These are phyloP conservation scores for Drosophila austrosaltans DNA, from an alignment of 2,888 invertebrate species.

Conservation along the genomic window DNA sequence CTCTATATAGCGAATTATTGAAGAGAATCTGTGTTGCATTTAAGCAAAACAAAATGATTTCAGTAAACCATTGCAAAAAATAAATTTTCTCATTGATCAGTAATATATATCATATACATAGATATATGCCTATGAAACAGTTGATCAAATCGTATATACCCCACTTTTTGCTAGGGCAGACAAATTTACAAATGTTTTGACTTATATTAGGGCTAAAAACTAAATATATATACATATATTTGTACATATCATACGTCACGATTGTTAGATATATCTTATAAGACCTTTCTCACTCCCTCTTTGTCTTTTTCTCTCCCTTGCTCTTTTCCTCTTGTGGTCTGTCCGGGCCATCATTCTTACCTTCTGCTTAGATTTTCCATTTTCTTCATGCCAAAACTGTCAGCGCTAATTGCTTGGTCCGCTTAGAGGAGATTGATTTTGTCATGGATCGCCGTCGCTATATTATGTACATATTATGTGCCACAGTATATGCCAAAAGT, in stretches of 20 bases:
- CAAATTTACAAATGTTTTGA: slow-evolving; percentile 5
- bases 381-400: slow-evolving; percentile 43
- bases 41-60: too few relatives aligned
- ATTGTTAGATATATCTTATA: not conserved
- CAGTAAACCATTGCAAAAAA: too few relatives aligned
- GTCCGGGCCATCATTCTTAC: slow-evolving; percentile 8
- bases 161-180: not conserved
- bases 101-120: too few relatives aligned
- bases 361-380: slow-evolving; percentile 8
- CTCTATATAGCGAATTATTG: too few relatives aligned
- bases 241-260: not conserved
- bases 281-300: not conserved
- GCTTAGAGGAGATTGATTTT: slow-evolving; percentile 56
- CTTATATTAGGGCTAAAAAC: not conserved
- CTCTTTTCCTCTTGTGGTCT: not conserved
- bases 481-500: not conserved
- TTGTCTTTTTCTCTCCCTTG: not conserved
- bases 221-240: not conserved
- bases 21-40: too few relatives aligned
- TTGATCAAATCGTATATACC: not conserved
- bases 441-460: slow-evolving; percentile 38
- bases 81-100: too few relatives aligned
- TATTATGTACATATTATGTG: not conserved
- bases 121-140: too few relatives aligned
- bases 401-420: slow-evolving; percentile 51